Conservation (phyloP, 2,113 vertebrate species). For the Crypturellus undulatus region DNA sequence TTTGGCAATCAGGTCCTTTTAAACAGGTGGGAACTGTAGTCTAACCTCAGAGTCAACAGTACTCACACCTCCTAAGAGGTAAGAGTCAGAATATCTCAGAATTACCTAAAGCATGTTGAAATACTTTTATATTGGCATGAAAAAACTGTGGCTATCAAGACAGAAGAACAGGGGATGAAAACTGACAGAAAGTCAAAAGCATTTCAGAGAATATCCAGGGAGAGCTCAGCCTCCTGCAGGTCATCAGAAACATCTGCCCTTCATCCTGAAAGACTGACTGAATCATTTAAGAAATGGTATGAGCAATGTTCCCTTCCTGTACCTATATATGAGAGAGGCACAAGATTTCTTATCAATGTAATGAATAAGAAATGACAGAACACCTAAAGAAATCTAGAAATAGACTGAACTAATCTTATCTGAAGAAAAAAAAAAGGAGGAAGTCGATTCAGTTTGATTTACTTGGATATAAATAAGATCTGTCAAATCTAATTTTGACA, state of each 20-base stretch:
- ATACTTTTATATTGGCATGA: background rate
- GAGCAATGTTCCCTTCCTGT: background rate
- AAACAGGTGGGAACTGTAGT: background rate
- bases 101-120: background rate
- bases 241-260: background rate
- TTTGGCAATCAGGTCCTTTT: background rate
- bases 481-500: constrained; percentile 14
- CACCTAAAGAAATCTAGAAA: background rate
- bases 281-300: background rate
- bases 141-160: background rate
- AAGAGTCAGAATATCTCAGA: background rate
- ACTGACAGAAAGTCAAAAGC: background rate
- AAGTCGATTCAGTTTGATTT: constrained; percentile 5
- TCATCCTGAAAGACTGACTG: background rate
- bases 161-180: background rate
- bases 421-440: background rate
- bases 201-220: constrained; percentile 3
- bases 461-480: background rate
- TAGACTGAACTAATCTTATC: background rate
- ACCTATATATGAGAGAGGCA: background rate
- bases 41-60: background rate
- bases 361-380: constrained; percentile 31
- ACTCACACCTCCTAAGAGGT: background rate
- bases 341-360: background rate
- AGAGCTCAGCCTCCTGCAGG: background rate